Evolutionary conservation across 1,140 invertebrate genomes (phyloP).

Genomic region (Drosophila takahashii): DNA sequence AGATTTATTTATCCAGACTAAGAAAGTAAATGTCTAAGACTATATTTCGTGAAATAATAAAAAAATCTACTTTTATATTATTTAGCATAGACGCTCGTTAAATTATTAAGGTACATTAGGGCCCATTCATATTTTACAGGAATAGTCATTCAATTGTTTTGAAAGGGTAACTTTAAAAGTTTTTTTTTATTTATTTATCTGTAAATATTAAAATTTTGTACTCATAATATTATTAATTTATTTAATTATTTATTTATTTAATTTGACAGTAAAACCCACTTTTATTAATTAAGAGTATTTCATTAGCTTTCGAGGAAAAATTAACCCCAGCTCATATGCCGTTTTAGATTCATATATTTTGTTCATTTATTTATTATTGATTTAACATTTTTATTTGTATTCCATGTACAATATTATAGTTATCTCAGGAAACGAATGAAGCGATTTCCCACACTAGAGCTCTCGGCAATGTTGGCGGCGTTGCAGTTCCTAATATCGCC

Average conservation of each 20-base stretch:
- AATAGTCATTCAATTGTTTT: not conserved
- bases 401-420: not conserved
- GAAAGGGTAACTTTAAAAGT: too few relatives aligned
- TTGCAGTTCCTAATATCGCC: slow-evolving; percentile 71
- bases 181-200: not conserved
- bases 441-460: slow-evolving; percentile 43
- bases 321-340: not conserved
- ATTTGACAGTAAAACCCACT: too few relatives aligned
- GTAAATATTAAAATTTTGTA: too few relatives aligned
- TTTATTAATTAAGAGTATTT: not conserved
- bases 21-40: too few relatives aligned
- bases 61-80: too few relatives aligned
- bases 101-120: too few relatives aligned
- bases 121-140: not conserved
- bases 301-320: not conserved
- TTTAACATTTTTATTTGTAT: not conserved
- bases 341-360: not conserved
- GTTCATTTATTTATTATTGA: slow-evolving; percentile 1
- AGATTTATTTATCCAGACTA: too few relatives aligned
- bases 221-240: not conserved
- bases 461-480: slow-evolving; percentile 43
- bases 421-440: slow-evolving; percentile 58
- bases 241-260: slow-evolving; percentile 1
- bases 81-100: too few relatives aligned
- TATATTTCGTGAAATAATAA: too few relatives aligned